Conservation (phyloP, 23 tunicate genomes). For the Trididemnum nubilum region DNA sequence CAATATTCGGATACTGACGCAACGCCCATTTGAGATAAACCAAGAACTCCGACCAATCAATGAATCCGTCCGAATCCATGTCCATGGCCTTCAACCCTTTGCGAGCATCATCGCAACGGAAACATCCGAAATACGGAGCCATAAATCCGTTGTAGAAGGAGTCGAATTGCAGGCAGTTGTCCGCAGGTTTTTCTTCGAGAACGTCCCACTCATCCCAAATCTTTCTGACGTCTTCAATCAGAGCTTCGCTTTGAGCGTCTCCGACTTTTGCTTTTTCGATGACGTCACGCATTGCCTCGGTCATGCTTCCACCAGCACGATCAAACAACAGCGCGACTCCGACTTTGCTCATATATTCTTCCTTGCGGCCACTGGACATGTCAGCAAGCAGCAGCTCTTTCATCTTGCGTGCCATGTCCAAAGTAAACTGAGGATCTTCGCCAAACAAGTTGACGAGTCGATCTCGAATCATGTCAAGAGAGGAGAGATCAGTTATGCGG, state of each 20-base stretch:
- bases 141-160: too few species aligned
- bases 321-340: conserved; percentile 31
- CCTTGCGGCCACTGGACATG: conserved; percentile 4
- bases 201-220: conserved; percentile 28
- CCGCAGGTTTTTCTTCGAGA: neutral
- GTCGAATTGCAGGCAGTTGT: conserved; percentile 11
- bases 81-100: conserved; percentile 31
- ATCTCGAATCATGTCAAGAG: conserved; percentile 10
- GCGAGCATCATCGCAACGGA: conserved; percentile 14
- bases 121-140: conserved; percentile 36
- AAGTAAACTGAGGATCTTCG: conserved; percentile 15
- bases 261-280: conserved; percentile 20
- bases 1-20: conserved; percentile 1
- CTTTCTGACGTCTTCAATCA: conserved; percentile 11
- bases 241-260: neutral
- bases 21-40: conserved; percentile 26
- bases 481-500: conserved; percentile 29
- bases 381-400: conserved; percentile 25
- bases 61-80: conserved; percentile 20
- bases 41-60: conserved; percentile 22
- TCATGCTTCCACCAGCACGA: conserved; percentile 28
- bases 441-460: conserved; percentile 25
- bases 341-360: conserved; percentile 40
- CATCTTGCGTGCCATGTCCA: conserved; percentile 16
- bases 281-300: conserved; percentile 13